A percentile compares a stretch with the other conserved stretches of the same genome.
Conservation (phyloP, 2,113 vertebrate genomes). For the Macaca nemestrina region DNA sequence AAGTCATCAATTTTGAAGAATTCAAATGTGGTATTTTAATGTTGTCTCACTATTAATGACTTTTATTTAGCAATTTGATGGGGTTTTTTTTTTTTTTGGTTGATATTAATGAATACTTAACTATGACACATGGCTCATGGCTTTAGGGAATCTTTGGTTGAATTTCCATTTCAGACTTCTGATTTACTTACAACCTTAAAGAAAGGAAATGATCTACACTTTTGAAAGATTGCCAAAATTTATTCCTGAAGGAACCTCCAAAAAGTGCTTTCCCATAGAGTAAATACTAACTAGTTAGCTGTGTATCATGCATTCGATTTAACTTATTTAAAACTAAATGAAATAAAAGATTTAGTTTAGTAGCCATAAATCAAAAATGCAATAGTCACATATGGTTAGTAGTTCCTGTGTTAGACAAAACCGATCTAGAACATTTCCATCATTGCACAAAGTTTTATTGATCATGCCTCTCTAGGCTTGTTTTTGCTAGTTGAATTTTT, state of each 20-base stretch:
- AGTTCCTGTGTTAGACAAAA: not conserved
- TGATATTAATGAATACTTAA: not conserved
- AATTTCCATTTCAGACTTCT: not conserved
- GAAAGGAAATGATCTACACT: not conserved
- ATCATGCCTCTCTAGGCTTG: not conserved
- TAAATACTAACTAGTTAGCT: not conserved
- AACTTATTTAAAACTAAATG: not conserved
- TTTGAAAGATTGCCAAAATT: not conserved
- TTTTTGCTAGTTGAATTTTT: constrained; percentile 9
- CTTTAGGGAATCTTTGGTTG: not conserved
- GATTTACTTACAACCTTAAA: not conserved
- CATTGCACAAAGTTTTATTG: not conserved
- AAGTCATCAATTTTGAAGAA: not conserved
- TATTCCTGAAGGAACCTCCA: not conserved
- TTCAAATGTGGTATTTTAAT: not conserved
- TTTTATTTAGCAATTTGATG: not conserved
- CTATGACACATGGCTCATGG: not conserved
- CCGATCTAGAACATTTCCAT: not conserved
- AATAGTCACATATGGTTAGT: not conserved
- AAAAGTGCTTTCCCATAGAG: not conserved
- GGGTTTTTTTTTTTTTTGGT: not conserved
- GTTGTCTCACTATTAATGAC: not conserved
- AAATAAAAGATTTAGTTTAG: not conserved
- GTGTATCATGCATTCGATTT: not conserved
- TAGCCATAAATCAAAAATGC: not conserved